Evolutionary conservation across 2,888 invertebrate genomes (phyloP), one percentile per base, ranked within the genome.

Genomic region (Baronia brevicornis): DNA sequence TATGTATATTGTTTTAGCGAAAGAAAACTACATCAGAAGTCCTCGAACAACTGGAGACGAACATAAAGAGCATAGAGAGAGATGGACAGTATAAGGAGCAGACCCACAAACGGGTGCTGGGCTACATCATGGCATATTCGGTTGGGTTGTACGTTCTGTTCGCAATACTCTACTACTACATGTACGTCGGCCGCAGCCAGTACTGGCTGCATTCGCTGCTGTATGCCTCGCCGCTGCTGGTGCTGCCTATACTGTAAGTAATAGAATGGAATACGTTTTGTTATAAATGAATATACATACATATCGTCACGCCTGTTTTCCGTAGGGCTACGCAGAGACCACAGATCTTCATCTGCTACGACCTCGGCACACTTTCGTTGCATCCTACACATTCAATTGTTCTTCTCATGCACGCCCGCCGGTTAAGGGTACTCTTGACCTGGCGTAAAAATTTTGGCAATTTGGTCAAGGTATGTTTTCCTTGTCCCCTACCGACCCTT

Each of bases 201-300:
- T 57, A 72, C 29, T 88, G 92, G 80, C 79, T 88, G 41, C 91
- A 93, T 48, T 88, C 91, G 38, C 58, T 94, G 33, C 77, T 93
- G 42, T 93, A 93, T 65, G 89, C 92, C 6, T 88, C 91, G 35
- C 95, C 95, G 8, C 75, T 96, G 31, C 69, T 96, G 12, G 79
- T 93, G 31, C 90, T 96, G 57, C 95, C 96, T 31, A 58, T 95
- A 35, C 62, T 96, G 96, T 97, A 78, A 92, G 95, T 88, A 43
- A n/a, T n/a, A n/a, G n/a, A n/a, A n/a, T n/a, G n/a, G n/a, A n/a
- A n/a, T n/a, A n/a, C n/a, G n/a, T n/a, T n/a, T n/a, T n/a, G n/a
- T n/a, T n/a, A n/a, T n/a, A n/a, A n/a, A n/a, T n/a, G n/a, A n/a
- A n/a, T n/a, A n/a, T n/a, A n/a, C n/a, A n/a, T n/a, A n/a, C n/a